Conservation (phyloP, 1,140 invertebrate species). For the Ladona fulva region DNA sequence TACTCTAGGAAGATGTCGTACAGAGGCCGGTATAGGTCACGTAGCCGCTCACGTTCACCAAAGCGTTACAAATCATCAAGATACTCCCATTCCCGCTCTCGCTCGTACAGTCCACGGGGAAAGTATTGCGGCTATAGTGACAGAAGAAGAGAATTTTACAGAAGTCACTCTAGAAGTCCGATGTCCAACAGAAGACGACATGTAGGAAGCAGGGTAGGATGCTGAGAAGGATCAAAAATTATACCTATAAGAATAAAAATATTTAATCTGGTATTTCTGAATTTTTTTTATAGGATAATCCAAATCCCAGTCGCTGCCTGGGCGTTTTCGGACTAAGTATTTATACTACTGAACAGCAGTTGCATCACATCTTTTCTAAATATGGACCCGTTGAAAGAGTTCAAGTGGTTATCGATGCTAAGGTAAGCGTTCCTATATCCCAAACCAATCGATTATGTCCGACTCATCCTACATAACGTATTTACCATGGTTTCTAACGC, state of each 20-base stretch:
- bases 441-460: conserved; percentile 20
- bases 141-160: conserved; percentile 23
- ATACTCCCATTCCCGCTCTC: conserved; percentile 27
- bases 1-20: conserved; percentile 25
- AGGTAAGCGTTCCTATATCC: conserved; percentile 50
- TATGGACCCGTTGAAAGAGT: conserved; percentile 87
- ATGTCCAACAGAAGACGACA: conserved; percentile 48
- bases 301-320: conserved; percentile 77
- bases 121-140: conserved; percentile 26
- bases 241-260: too few species aligned
- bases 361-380: conserved; percentile 88
- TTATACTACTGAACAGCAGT: conserved; percentile 83
- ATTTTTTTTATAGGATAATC: conserved; percentile 55
- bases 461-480: conserved; percentile 13
- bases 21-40: conserved; percentile 24
- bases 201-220: conserved; percentile 38
- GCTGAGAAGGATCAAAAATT: too few species aligned
- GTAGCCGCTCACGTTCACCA: conserved; percentile 26
- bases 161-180: conserved; percentile 43
- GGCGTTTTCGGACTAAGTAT: conserved; percentile 92
- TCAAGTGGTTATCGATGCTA: conserved; percentile 92
- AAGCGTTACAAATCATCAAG: conserved; percentile 23
- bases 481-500: too few species aligned
- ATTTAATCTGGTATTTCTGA: not conserved
- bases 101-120: conserved; percentile 25